phyloP scores from a whole-genome alignment of 1,140 invertebrate species.

The Dreissena rostriformis region DNA sequence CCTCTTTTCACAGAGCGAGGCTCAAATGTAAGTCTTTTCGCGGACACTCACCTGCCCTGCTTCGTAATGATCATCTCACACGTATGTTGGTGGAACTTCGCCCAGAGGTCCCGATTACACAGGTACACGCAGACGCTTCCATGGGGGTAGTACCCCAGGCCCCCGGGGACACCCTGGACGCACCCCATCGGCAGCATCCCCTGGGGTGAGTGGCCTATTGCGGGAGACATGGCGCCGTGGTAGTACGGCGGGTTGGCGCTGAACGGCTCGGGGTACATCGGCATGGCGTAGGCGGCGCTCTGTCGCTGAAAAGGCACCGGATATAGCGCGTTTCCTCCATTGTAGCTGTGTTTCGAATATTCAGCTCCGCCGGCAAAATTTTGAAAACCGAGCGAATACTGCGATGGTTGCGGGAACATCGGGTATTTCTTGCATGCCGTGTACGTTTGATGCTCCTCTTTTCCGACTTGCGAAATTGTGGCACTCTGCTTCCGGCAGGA shows the following conservation, averaged over 20 bases:
- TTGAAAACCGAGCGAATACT: background rate
- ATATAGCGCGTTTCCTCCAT: conserved; percentile 17
- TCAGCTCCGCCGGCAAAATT: conserved; percentile 8
- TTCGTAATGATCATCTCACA: conserved; percentile 99
- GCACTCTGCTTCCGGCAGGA: background rate
- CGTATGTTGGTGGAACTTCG: conserved; percentile 98
- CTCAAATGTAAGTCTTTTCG: background rate
- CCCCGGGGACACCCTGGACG: conserved; percentile 5
- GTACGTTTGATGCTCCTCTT: background rate
- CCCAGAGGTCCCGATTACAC: conserved; percentile 91
- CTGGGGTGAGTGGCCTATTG: conserved; percentile 40
- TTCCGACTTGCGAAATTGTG: conserved; percentile 16
- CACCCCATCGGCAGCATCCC: conserved; percentile 49
- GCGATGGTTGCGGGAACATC: background rate
- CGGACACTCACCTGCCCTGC: conserved; percentile 93
- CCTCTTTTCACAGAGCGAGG: too few relatives aligned
- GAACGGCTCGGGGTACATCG: conserved; percentile 41
- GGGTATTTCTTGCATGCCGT: conserved; percentile 28
- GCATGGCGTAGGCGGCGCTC: conserved; percentile 4
- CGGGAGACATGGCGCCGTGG: conserved; percentile 48
- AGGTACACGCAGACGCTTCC: conserved; percentile 75
- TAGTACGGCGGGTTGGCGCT: conserved; percentile 35
- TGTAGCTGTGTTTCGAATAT: conserved; percentile 28
- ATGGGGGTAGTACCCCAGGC: conserved; percentile 24
- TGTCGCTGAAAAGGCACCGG: conserved; percentile 37